Evolutionary conservation across 2,113 vertebrate genomes (phyloP), one percentile per base, ranked within the genome.

Genomic region (Carollia perspicillata): DNA sequence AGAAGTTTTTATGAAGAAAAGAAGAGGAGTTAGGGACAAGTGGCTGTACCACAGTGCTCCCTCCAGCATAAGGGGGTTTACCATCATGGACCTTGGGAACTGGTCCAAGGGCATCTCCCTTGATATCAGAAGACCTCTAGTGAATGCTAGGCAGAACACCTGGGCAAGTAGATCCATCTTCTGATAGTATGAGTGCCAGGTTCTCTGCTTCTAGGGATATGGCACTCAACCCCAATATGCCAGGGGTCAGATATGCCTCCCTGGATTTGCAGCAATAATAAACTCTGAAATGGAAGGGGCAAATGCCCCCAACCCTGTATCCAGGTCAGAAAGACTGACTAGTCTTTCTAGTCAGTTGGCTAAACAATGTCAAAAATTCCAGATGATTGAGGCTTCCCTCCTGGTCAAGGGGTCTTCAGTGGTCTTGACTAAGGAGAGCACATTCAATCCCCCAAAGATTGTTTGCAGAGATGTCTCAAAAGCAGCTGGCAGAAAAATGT

Each of bases 1-100:
- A 99, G 98, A 99, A 99, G 92, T 81, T 99, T 99, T 94, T 99
- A 99, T 0, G 99, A 99, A 97, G 99, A 99, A 94, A 99, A 99
- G 95, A 98, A 99, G 72, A 99, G 99, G 94, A 99, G 99, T 97
- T 99, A 99, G 95, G 99, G 99, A 97, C 98, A 98, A 96, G 97
- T 97, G 28, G 97, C 98, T 26, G 98, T 99, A 97, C 99, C 53
- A 26, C 99, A 99, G 83, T 98, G 99, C 90, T 99, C 99, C 16
- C 98, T 99, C 97, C 98, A 99, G 97, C 99, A 99, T 91, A 99
- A 99, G 98, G 99, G 99, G 99, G 98, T 99, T 98, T 99, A 99
- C 96, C 99, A 99, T 79, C 99, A 99, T 0, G 99, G 99, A 66
- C 99, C 99, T 92, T 98, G 99, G n/a, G 98, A 98, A 44, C 99